Conservation (phyloP, 37 sponge, comb jelly and placozoan species). For the Eunapius fragilis region DNA sequence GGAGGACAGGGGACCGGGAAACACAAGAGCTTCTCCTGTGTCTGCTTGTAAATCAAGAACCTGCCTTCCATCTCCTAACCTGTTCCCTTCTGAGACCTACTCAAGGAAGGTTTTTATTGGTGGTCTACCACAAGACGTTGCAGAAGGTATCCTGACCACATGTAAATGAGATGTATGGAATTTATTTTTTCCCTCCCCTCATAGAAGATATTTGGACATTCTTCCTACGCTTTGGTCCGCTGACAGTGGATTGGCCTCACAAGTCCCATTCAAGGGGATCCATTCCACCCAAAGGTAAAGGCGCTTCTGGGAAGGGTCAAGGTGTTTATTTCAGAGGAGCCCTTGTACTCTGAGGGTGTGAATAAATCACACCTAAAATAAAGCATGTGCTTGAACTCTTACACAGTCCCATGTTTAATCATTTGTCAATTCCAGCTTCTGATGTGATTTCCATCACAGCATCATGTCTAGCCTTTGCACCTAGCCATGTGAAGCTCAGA, state of each 20-base stretch:
- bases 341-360: not conserved
- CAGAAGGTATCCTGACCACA: slow-evolving; percentile 58
- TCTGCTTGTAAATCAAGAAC: not conserved
- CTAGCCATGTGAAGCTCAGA: not conserved
- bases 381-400: not conserved
- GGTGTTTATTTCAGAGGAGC: not conserved
- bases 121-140: slow-evolving; percentile 95
- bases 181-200: not conserved
- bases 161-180: too few relatives aligned
- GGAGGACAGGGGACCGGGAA: slow-evolving; percentile 1
- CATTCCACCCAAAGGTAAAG: slow-evolving; percentile 91
- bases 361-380: not conserved
- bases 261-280: slow-evolving; percentile 74
- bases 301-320: not conserved
- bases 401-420: too few relatives aligned
- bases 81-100: slow-evolving; percentile 61
- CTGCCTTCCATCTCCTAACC: not conserved
- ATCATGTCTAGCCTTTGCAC: not conserved
- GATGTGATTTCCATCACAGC: too few relatives aligned
- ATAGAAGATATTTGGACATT: slow-evolving; percentile 67
- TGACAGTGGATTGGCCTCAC: slow-evolving; percentile 96
- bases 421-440: too few relatives aligned
- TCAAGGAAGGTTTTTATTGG: slow-evolving; percentile 96
- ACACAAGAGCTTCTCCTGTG: not conserved
- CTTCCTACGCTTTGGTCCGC: slow-evolving; percentile 74